Conservation (phyloP, 92 coral and sea anemone genomes). For the Actinernus sp. region DNA sequence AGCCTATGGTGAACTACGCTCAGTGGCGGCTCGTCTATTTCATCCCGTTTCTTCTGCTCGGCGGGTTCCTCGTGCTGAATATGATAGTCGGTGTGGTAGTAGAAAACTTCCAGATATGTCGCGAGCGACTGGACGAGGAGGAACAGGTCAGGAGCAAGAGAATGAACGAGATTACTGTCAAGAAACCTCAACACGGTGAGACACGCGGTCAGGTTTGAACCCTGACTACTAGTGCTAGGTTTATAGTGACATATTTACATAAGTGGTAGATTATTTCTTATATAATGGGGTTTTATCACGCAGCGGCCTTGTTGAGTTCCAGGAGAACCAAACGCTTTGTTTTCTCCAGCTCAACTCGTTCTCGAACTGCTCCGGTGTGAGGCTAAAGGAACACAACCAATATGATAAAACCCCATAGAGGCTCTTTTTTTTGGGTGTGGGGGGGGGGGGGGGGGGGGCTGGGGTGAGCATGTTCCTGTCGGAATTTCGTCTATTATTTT, state of each 20-base stretch:
- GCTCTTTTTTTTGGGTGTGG: too few relatives aligned
- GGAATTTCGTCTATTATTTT: too few relatives aligned
- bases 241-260: background rate
- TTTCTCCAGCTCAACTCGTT: too few relatives aligned
- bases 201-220: background rate
- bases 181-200: slow-evolving; percentile 38
- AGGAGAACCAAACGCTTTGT: too few relatives aligned
- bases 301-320: too few relatives aligned
- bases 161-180: slow-evolving; percentile 23
- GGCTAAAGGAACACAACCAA: too few relatives aligned
- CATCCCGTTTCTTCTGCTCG: slow-evolving; percentile 89
- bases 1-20: slow-evolving; percentile 89
- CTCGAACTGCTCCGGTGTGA: too few relatives aligned
- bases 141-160: slow-evolving; percentile 47
- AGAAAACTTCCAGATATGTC: slow-evolving; percentile 94
- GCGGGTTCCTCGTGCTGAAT: slow-evolving; percentile 95
- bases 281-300: too few relatives aligned
- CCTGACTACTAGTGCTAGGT: background rate
- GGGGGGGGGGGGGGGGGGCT: too few relatives aligned
- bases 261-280: too few relatives aligned
- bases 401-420: too few relatives aligned
- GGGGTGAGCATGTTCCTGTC: too few relatives aligned
- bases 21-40: slow-evolving; percentile 92
- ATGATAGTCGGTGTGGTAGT: slow-evolving; percentile 99
- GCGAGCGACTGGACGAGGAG: slow-evolving; percentile 85